Evolutionary conservation across 2,888 invertebrate species (phyloP).

Genomic region (Pollenia griseotomentosa): DNA sequence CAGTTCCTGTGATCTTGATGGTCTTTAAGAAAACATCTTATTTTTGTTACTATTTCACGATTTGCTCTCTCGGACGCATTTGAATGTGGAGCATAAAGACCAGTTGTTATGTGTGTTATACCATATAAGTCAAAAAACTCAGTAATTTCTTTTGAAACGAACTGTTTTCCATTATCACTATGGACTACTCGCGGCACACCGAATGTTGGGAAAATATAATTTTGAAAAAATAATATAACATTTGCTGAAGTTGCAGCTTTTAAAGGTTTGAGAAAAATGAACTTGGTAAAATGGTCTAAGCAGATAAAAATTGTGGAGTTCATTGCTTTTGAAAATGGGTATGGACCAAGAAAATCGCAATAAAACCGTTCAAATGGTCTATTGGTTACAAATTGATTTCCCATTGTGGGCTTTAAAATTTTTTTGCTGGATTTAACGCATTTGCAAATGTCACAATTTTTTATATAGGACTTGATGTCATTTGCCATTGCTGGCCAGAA

Average conservation of each 20-base stretch:
- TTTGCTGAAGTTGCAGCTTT: slow-evolving; percentile 22
- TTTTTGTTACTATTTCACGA: slow-evolving; percentile 2
- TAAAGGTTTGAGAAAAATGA: too few species aligned
- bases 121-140: too few species aligned
- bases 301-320: not conserved
- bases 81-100: slow-evolving; percentile 49
- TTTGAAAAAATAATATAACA: slow-evolving; percentile 41
- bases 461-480: not conserved
- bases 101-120: too few species aligned
- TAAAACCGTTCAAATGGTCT: slow-evolving; percentile 4
- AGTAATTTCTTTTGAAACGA: slow-evolving; percentile 45
- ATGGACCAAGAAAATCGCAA: not conserved
- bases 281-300: too few species aligned
- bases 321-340: not conserved
- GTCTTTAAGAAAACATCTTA: not conserved
- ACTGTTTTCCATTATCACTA: slow-evolving; percentile 60
- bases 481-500: not conserved
- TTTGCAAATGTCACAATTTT: slow-evolving; percentile 1
- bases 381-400: not conserved
- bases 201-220: slow-evolving; percentile 35
- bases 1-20: slow-evolving; percentile 5
- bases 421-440: not conserved
- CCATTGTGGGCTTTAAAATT: not conserved
- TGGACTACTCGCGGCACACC: slow-evolving; percentile 47
- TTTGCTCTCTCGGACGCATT: slow-evolving; percentile 46